These are phyloP conservation scores for Perca schrenkii DNA, from an alignment of 2,113 vertebrate genomes.

Conservation along the genomic window DNA sequence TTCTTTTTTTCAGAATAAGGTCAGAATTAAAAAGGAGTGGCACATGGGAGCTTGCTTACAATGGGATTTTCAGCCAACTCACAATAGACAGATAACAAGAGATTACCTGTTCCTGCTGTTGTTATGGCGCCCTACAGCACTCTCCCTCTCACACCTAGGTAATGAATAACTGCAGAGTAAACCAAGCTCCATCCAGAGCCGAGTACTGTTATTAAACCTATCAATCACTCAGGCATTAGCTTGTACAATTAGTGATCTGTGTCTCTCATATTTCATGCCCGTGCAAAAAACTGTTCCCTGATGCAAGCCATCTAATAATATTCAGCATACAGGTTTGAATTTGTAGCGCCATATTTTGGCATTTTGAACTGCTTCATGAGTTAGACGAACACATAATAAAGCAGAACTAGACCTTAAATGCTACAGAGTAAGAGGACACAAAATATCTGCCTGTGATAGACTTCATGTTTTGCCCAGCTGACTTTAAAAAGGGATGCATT, in stretches of 20 bases:
- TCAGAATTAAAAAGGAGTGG: slow-evolving; percentile 42
- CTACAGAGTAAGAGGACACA: background rate
- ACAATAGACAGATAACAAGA: slow-evolving; percentile 55
- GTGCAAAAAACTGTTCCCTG: background rate
- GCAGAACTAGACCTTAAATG: background rate
- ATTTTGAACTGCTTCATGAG: background rate
- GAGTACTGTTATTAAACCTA: slow-evolving; percentile 40
- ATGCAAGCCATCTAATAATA: background rate
- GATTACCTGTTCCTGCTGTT: slow-evolving; percentile 61
- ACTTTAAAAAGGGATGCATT: slow-evolving; percentile 10
- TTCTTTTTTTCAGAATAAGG: background rate
- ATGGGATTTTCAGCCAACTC: slow-evolving; percentile 2
- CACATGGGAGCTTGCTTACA: slow-evolving; percentile 33
- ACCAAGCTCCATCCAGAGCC: slow-evolving; percentile 26
- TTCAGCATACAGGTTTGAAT: background rate
- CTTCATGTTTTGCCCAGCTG: background rate
- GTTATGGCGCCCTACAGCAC: slow-evolving; percentile 48
- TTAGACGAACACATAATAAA: background rate
- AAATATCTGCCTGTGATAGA: background rate
- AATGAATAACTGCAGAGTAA: slow-evolving; percentile 78
- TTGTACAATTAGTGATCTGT: background rate
- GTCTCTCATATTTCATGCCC: background rate
- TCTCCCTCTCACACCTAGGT: slow-evolving; percentile 50
- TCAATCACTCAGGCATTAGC: slow-evolving; percentile 38
- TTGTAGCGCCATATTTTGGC: background rate